phyloP scores from a whole-genome alignment of 2,888 invertebrate species.

The Drosophila kuntzei region DNA sequence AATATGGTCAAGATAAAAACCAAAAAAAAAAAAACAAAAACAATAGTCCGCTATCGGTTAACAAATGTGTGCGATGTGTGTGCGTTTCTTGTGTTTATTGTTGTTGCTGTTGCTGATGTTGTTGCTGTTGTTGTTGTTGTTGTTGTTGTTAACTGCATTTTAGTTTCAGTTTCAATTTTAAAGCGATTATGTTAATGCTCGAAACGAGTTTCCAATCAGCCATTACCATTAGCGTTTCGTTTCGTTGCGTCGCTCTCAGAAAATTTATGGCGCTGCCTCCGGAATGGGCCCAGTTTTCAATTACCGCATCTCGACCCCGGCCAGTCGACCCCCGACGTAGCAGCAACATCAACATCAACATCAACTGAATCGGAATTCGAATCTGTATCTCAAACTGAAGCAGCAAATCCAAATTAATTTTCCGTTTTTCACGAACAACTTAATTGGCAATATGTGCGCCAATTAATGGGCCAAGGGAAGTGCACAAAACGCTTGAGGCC shows the following conservation, averaged over 20 bases:
- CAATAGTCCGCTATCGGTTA: conserved; percentile 47
- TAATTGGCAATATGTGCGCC: conserved; percentile 77
- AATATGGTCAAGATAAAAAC: conserved; percentile 14
- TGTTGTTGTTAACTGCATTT: conserved; percentile 75
- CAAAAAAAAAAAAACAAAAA: conserved; percentile 25
- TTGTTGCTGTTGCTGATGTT: conserved; percentile 30
- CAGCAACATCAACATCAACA: conserved; percentile 14
- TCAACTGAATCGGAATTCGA: conserved; percentile 30
- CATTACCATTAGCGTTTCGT: conserved; percentile 59
- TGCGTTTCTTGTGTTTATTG: conserved; percentile 26
- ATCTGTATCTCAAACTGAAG: conserved; percentile 43
- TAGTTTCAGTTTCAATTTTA: conserved; percentile 77
- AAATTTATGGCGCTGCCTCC: conserved; percentile 66
- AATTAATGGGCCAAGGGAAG: conserved; percentile 65
- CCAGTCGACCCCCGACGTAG: conserved; percentile 25
- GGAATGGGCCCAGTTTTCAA: conserved; percentile 69
- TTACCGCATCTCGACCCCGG: conserved; percentile 68
- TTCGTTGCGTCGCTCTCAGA: conserved; percentile 51
- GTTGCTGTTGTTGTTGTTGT: conserved; percentile 58
- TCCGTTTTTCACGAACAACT: conserved; percentile 71
- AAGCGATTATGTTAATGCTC: conserved; percentile 79
- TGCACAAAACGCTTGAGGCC: conserved; percentile 48
- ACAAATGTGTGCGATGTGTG: conserved; percentile 51
- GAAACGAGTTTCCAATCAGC: conserved; percentile 77
- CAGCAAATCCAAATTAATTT: conserved; percentile 75